Evolutionary conservation across 2,113 vertebrate species (phyloP), one percentile per base, ranked within the genome.

Genomic region (Limnothrissa miodon): DNA sequence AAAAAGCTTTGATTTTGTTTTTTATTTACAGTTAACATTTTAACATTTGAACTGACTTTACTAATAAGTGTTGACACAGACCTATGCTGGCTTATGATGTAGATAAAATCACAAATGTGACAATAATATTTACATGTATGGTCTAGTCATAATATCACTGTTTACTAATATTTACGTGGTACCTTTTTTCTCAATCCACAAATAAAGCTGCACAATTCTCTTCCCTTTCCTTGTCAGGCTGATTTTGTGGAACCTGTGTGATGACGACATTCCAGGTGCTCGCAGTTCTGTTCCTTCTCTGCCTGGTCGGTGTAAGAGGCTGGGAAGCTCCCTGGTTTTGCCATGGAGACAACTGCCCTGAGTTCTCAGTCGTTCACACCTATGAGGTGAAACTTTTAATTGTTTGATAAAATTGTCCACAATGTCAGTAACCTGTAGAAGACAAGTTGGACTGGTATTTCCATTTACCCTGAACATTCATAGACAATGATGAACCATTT

Each of bases 301-400:
- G n/a, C 6, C 7, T 62, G 74, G 33, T 81, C 15, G 17, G n/a
- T 29, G 45, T 66, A 78, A 42, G 80, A 13, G 36, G 45, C 1
- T 87, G 83, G 88, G 15, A 44, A 0, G 29, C 78, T 9, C 88
- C 86, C 15, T 15, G 0, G 7, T 91, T 89, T 25, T 93, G 91
- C 78, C 59, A 21, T 39, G 17, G 6, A 0, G 0, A 48, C 4
- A n/a, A 48, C 1, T 93, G 91, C 82, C 92, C 92, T 1, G 7
- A 62, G 10, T 93, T 80, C 79, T 78, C 5, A 0, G 0, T 87
- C 8, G 17, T 86, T 7, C 15, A 83, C 0, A 1, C 15, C 51
- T 25, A 88, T 33, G 13, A 85, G 85, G 93, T 93, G 83, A 48
- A 29, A 29, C 19, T 9, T n/a, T 46, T 78, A 29, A 29, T 25